Percentiles rank a stretch among this genome's conserved stretches.
These are phyloP conservation scores for human DNA, from an alignment of 2,113 vertebrate genomes.

Conservation along the genomic window GRCh38 chr5:129503001-129503500, in stretches of 20 bases:
- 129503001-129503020: not conserved
- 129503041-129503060: not conserved
- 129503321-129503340: not conserved
- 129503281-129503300: not conserved
- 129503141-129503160: not conserved
- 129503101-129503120: not conserved
- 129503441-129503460: not conserved
- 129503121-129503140: not conserved
- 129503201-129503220: not conserved
- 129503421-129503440: not conserved
- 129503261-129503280: not conserved
- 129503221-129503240: not conserved
- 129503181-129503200: not conserved
- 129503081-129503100: not conserved
- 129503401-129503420: slow-evolving; percentile 7
- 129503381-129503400: not conserved
- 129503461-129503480: not conserved
- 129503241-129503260: not conserved
- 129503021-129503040: not conserved
- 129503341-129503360: not conserved
- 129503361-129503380: not conserved
- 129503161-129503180: not conserved
- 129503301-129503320: not conserved
- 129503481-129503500: not conserved
- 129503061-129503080: not conserved